Base-by-base conservation (phyloP, 2,888 invertebrate genomes). In the Xestia c-nigrum region DNA sequence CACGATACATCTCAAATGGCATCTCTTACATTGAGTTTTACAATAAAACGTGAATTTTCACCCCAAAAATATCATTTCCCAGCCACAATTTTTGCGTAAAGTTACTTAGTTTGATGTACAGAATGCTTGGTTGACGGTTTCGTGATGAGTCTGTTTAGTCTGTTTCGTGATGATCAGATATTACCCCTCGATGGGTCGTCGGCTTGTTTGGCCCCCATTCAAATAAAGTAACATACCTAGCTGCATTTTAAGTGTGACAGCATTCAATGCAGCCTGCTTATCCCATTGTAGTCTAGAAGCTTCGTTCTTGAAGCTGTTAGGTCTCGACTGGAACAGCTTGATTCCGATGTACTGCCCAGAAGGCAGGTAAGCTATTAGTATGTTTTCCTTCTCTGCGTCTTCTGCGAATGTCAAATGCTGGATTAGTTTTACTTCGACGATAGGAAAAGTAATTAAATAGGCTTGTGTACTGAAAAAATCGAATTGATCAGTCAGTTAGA, bases 271-370 rank as follows among this genome's bases (percentile, higher is more conserved):
- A 0, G 97, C 97, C 40, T 97, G 97, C 84, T 97, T 97, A 81
- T 98, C 97, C 97, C 98, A 98, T 70, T 97, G 96, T 5, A 97
- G 94, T 52, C 97, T 94, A 0, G 97, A 97, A 3, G 97, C 95
- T 16, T 98, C 97, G 85, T 94, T 97, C 87, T 97, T 97, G 90
- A 98, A 98, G 16, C 91, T 91, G n/a, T 92, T 90, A 0, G 98
- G 98, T 61, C 97, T 96, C 0, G 96, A 96, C 79, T 97, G 97
- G 91, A 98, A 97, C 66, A 98, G 93, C 90, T 97, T 97, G 80
- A 98, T 97, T 47, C 98, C 98, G 14, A 98, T 96, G 83, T 97
- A 97, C 88, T 97, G 97, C 0, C 97, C 97, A 0, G 97, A 94
- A 0, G 97, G 97, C 7, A 98, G 96, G 86, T 97, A 97, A 0